A percentile compares a stretch with the other conserved stretches of the same genome.
These are phyloP conservation scores for Leucoraja ocellata DNA, from an alignment of 2,797 vertebrate species.

Conservation along the genomic window DNA sequence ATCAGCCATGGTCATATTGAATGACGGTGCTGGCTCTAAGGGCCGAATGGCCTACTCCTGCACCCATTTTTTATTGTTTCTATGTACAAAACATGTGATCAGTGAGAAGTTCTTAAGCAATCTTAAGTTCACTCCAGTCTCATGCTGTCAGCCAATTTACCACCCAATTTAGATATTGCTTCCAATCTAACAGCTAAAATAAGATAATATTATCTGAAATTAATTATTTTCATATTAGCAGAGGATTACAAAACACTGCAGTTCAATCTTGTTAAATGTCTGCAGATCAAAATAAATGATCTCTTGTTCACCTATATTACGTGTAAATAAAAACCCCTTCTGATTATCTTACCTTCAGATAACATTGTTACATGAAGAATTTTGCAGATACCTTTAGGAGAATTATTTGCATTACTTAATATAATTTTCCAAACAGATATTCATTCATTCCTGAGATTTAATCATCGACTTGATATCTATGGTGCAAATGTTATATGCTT, in stretches of 20 bases:
- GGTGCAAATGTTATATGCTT: not conserved
- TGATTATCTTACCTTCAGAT: not conserved
- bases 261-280: not conserved
- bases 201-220: not conserved
- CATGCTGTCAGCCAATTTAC: not conserved
- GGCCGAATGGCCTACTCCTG: too few species aligned
- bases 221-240: not conserved
- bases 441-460: conserved; percentile 2
- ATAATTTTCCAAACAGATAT: not conserved
- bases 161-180: too few species aligned
- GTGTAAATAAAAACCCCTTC: not conserved
- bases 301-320: not conserved
- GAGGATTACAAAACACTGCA: not conserved
- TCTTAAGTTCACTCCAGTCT: not conserved
- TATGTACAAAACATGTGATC: not conserved
- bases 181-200: not conserved
- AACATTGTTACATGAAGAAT: not conserved
- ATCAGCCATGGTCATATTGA: too few species aligned
- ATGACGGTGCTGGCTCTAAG: too few species aligned
- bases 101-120: not conserved
- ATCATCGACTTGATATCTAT: conserved; percentile 10
- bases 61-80: too few species aligned
- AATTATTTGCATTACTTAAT: not conserved
- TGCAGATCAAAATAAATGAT: not conserved
- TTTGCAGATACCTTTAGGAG: not conserved